These are phyloP conservation scores for Phenacoccus solenopsis DNA, from an alignment of 1,140 invertebrate species.

Conservation along the genomic window DNA sequence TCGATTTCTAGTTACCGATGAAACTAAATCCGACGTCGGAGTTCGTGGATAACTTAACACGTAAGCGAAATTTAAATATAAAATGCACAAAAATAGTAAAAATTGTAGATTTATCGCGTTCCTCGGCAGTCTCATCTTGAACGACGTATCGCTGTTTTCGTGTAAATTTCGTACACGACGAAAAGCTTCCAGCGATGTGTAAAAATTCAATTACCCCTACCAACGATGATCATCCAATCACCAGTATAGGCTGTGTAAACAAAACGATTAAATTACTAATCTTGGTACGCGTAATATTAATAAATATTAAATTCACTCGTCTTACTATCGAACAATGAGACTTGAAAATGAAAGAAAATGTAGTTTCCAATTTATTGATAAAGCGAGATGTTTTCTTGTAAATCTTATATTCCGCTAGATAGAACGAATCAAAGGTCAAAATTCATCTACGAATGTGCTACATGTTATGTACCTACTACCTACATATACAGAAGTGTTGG, in stretches of 20 bases:
- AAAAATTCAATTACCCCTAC: neutral
- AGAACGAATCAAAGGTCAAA: neutral
- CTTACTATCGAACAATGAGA: too few relatives aligned
- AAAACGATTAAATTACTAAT: neutral
- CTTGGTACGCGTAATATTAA: neutral
- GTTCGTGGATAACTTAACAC: neutral
- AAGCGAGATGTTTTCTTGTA: neutral
- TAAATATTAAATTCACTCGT: neutral
- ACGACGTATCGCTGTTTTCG: neutral
- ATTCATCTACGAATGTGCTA: neutral
- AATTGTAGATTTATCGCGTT: neutral
- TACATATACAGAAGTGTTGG: too few relatives aligned
- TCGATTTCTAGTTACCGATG: too few relatives aligned
- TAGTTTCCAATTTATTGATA: too few relatives aligned
- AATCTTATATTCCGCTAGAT: neutral
- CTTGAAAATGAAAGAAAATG: too few relatives aligned
- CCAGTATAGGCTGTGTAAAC: neutral
- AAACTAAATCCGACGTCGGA: too few relatives aligned
- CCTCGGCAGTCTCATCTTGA: neutral
- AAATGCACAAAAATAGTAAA: neutral
- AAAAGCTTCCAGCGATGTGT: neutral
- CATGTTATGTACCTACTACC: too few relatives aligned
- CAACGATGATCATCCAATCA: neutral
- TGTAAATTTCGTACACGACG: neutral
- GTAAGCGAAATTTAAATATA: neutral